Evolutionary conservation across 2,113 vertebrate species (phyloP), one percentile per base, ranked within the genome.

Genomic region (Hippocampus guttulatus): DNA sequence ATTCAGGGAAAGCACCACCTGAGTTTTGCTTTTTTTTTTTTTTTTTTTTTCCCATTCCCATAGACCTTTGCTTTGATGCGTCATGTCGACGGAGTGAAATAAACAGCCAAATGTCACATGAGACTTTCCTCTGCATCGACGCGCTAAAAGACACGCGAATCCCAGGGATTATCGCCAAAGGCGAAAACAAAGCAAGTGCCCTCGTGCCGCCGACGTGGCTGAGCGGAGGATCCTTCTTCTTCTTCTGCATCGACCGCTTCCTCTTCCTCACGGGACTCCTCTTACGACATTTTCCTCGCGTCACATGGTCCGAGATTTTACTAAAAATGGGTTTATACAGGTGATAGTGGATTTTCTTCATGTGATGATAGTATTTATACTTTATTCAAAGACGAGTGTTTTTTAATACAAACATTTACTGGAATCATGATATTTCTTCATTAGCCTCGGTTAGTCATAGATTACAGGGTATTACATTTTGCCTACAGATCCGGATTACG

Each of bases 261-360:
- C 51, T 70, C 70, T 75, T 74, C 65, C 75, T 83, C 81, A 57
- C 38, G 81, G 72, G 76, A 8, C 66, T 74, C 79, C 75, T 70
- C 68, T 58, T 78, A 45, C 38, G 70, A 43, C 68, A 69, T 64
- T 73, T 68, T 57, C 63, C 72, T 55, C 67, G 64, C 79, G 3
- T 82, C 74, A 64, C 58, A 76, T 52, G 74, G 64, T 41, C 8
- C 38, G 69, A 71, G 43, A 75, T 86, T 86, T 81, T 82, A 82
- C 84, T 78, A 52, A 62, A 61, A 38, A 85, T 88, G 85, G 80
- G 85, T 88, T 88, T 82, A 86, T 86, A 51, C 4, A 84, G 80
- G 84, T 86, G 82, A 2, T 5, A 14, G 2, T 10, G 52, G 21
- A 55, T n/a, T 11, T 16, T 49, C 14, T 16, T 18, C 16, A 49